A percentile compares a stretch with the other conserved stretches of the same genome.
Conservation (phyloP, 1,140 invertebrate species). For the Stenopsyche tienmushanensis region DNA sequence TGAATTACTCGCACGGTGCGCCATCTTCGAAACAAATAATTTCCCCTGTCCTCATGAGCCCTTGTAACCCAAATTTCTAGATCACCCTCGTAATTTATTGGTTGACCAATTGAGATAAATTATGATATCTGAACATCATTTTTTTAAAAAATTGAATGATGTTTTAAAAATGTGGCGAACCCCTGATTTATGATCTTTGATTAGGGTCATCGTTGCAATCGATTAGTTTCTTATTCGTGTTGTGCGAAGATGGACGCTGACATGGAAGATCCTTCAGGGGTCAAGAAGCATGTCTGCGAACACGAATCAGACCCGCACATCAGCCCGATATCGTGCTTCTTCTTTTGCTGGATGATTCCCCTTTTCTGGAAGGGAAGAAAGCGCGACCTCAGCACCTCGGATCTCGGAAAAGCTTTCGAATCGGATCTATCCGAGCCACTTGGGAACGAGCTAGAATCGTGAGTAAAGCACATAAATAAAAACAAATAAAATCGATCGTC, state of each 20-base stretch:
- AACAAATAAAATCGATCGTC: too few relatives aligned
- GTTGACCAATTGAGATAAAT: too few relatives aligned
- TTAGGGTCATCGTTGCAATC: background rate
- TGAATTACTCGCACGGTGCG: too few relatives aligned
- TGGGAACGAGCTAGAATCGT: slow-evolving; percentile 26
- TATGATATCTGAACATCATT: too few relatives aligned
- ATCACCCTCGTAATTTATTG: too few relatives aligned
- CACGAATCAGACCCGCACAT: too few relatives aligned
- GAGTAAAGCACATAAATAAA: background rate
- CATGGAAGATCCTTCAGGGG: too few relatives aligned
- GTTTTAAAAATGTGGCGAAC: background rate
- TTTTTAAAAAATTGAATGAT: background rate
- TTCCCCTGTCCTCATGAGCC: too few relatives aligned
- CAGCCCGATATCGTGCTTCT: slow-evolving; percentile 7
- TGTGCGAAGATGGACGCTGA: too few relatives aligned
- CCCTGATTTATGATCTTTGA: background rate
- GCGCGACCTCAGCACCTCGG: slow-evolving; percentile 6
- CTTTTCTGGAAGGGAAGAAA: background rate
- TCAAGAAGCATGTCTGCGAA: too few relatives aligned
- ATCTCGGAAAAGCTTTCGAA: slow-evolving; percentile 2
- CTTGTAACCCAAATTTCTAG: too few relatives aligned
- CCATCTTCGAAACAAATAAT: too few relatives aligned
- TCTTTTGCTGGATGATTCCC: slow-evolving; percentile 2
- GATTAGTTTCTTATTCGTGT: background rate
- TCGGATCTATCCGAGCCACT: slow-evolving; percentile 21